A percentile compares a stretch with the other conserved stretches of the same genome.
phyloP scores from a whole-genome alignment of 2,888 invertebrate genomes.

The Hemithea aestivaria region DNA sequence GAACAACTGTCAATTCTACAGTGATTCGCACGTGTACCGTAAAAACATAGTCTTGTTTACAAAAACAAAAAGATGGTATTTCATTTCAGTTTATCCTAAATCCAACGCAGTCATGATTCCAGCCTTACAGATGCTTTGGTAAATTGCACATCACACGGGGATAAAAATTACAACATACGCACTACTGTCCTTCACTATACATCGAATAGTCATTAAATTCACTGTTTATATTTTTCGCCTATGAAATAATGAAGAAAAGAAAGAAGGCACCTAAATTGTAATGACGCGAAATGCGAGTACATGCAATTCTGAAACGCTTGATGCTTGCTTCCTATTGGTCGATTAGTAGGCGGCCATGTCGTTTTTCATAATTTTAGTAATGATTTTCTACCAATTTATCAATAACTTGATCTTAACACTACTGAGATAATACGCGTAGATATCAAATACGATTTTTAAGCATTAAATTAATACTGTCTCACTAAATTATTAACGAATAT shows the following conservation, averaged over 20 bases:
- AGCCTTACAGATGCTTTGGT: conserved; percentile 51
- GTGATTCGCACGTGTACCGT: conserved; percentile 85
- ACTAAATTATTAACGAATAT: conserved; percentile 10
- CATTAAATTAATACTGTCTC: conserved; percentile 10
- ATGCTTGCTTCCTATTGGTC: conserved; percentile 85
- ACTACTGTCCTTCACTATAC: conserved; percentile 41
- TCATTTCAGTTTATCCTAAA: conserved; percentile 74
- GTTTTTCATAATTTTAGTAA: conserved; percentile 61
- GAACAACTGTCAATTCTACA: conserved; percentile 81
- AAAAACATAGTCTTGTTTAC: conserved; percentile 89
- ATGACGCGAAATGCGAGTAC: conserved; percentile 86
- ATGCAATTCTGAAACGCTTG: conserved; percentile 82
- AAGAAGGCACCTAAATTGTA: conserved; percentile 82
- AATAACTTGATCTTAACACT: conserved; percentile 7
- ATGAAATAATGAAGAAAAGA: conserved; percentile 50
- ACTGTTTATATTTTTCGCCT: conserved; percentile 39
- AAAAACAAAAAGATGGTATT: conserved; percentile 87
- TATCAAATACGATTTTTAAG: too few species aligned
- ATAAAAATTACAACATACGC: conserved; percentile 48
- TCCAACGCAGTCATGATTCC: conserved; percentile 72
- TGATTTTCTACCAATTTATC: conserved; percentile 36
- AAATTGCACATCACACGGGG: conserved; percentile 48
- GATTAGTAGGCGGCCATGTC: conserved; percentile 83
- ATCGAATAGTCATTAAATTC: conserved; percentile 44
- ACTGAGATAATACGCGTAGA: neutral